Base-by-base conservation (phyloP, 2,113 vertebrate genomes). In the Sturnira hondurensis region DNA sequence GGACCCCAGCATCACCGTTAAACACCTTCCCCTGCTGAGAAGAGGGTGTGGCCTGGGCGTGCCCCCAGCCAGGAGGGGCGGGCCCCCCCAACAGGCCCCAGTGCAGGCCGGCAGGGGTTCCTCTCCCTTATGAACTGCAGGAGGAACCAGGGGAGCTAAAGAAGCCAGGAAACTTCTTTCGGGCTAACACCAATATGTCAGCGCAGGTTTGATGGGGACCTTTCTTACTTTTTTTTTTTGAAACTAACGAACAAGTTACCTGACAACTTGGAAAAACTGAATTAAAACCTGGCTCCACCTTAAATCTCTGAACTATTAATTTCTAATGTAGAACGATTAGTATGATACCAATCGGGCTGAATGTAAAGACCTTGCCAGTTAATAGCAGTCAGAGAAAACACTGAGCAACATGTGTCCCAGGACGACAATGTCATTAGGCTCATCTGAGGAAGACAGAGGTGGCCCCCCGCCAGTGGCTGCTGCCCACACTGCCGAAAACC, bases 31-130 rank as follows among this genome's bases (percentile, higher is more conserved):
- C 28, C 0, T 0, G 22, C 47, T 10, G 50, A 65, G 20, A 52
- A 7, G 16, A 28, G 38, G 56, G 19, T 0, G 13, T 31, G 38
- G 50, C 11, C 68, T 4, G 2, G 73, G 43, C 45, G 2, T 12
- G 28, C 24, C 33, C 38, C 43, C 17, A 5, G 2, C 10, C 58
- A 10, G 3, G 14, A 0, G 0, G 73, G 28, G 3, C 5, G 22
- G 14, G 24, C 33, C 31, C 50, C 17, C 61, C 8, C 12, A 20
- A 16, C 8, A 12, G 38, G 41, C 19, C 17, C 28, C 11, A 2
- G 4, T 0, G 17, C 36, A 52, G 36, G 71, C 31, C 74, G 19
- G 76, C 43, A 24, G 20, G 58, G 24, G 15, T 3, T n/a, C 56
- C 12, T 43, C 17, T 43, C 41, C 54, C 58, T 9, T 12, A 52